Conservation (phyloP, 2,888 invertebrate species). For the Lasioglossum calceatum region DNA sequence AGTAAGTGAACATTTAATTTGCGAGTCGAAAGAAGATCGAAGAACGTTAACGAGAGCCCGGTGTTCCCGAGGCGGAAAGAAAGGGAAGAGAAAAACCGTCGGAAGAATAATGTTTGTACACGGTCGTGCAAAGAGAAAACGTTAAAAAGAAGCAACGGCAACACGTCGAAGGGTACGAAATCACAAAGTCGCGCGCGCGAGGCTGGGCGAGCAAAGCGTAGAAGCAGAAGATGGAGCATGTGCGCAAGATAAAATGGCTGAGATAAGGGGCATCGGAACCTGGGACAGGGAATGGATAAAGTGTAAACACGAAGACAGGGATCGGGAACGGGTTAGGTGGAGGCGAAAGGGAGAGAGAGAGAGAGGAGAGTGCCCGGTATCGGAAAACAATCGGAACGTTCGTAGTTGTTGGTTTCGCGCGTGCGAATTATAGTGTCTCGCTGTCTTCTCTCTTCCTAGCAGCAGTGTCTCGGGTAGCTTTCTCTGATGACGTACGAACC, state of each 20-base stretch:
- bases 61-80: neutral
- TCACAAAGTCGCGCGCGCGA: slow-evolving; percentile 15
- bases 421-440: slow-evolving; percentile 64
- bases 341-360: neutral
- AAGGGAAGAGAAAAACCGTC: neutral
- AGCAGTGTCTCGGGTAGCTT: slow-evolving; percentile 15
- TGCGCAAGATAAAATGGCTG: neutral
- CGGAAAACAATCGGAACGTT: slow-evolving; percentile 79
- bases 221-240: neutral
- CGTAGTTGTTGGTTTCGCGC: slow-evolving; percentile 64
- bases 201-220: neutral
- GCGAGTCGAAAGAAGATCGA: neutral
- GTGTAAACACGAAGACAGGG: slow-evolving; percentile 25
- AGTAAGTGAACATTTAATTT: no score
- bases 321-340: neutral
- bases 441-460: slow-evolving; percentile 4
- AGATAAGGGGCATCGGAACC: slow-evolving; percentile 21
- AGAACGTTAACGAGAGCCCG: neutral
- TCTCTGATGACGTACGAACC: slow-evolving; percentile 65
- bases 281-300: slow-evolving; percentile 2
- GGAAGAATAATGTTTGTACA: slow-evolving; percentile 16
- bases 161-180: slow-evolving; percentile 21
- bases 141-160: slow-evolving; percentile 17
- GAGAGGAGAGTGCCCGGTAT: slow-evolving; percentile 65
- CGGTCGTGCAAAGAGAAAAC: neutral